Percentiles rank a stretch among this genome's conserved stretches.
phyloP scores from a whole-genome alignment of 2,113 vertebrate genomes.

The Xiphorhynchus elegans region DNA sequence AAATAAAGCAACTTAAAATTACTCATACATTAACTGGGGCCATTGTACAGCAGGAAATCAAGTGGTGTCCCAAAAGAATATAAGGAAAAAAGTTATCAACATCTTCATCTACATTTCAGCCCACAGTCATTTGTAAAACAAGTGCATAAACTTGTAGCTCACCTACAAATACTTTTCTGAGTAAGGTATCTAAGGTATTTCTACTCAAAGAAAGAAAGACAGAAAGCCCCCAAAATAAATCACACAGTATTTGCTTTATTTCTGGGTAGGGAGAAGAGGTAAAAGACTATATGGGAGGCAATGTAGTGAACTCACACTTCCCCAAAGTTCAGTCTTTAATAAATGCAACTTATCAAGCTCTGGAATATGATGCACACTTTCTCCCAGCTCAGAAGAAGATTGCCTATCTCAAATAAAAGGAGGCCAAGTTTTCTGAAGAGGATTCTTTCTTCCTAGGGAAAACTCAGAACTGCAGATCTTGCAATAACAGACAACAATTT shows the following conservation, averaged over 20 bases:
- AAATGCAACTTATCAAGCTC: background rate
- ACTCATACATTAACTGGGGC: background rate
- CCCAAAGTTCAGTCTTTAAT: background rate
- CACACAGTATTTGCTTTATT: background rate
- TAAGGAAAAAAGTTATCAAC: background rate
- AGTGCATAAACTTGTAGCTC: background rate
- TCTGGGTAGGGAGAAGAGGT: background rate
- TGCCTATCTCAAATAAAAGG: background rate
- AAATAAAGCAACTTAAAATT: background rate
- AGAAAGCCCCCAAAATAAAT: accelerated
- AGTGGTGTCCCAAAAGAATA: background rate
- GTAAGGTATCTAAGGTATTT: background rate
- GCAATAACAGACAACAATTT: background rate
- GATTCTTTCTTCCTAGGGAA: background rate
- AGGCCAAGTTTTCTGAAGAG: background rate
- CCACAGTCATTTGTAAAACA: background rate
- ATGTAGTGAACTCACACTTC: background rate
- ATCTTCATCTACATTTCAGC: background rate
- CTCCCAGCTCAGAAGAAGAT: background rate
- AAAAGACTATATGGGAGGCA: background rate
- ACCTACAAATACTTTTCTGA: background rate
- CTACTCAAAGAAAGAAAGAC: background rate
- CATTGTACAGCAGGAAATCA: background rate
- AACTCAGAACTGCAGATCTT: background rate
- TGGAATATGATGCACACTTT: background rate